These are phyloP conservation scores for Dynastes grantii DNA, from an alignment of 2,888 invertebrate species.

Conservation along the genomic window DNA sequence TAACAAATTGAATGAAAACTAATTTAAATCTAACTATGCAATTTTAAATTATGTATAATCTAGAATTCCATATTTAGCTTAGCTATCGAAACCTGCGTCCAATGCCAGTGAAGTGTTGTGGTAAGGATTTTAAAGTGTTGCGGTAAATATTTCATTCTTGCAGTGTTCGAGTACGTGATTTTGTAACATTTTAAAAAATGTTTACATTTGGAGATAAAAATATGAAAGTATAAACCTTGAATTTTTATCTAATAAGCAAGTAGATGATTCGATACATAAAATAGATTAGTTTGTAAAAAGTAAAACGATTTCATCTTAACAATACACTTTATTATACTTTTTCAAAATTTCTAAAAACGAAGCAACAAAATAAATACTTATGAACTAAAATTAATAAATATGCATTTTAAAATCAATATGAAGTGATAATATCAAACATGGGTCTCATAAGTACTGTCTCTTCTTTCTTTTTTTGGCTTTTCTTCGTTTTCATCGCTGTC, in stretches of 20 bases:
- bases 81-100: too few species aligned
- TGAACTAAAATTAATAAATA: background rate
- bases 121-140: too few species aligned
- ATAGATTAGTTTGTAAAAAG: too few species aligned
- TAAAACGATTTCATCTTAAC: background rate
- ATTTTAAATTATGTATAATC: too few species aligned
- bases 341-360: background rate
- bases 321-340: background rate
- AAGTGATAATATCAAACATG: slow-evolving; percentile 30
- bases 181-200: too few species aligned
- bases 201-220: background rate
- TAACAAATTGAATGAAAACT: too few species aligned
- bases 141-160: too few species aligned
- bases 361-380: slow-evolving; percentile 22
- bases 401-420: too few species aligned
- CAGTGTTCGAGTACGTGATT: too few species aligned
- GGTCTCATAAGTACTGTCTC: slow-evolving; percentile 48
- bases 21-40: too few species aligned
- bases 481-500: slow-evolving; percentile 31
- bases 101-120: too few species aligned
- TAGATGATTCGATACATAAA: background rate
- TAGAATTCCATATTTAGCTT: too few species aligned
- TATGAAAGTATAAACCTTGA: background rate
- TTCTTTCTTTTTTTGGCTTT: slow-evolving; percentile 22
- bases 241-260: background rate